A percentile compares a stretch with the other conserved stretches of the same genome.
phyloP scores from a whole-genome alignment of 2,113 vertebrate species.

The Phoenicopterus ruber region DNA sequence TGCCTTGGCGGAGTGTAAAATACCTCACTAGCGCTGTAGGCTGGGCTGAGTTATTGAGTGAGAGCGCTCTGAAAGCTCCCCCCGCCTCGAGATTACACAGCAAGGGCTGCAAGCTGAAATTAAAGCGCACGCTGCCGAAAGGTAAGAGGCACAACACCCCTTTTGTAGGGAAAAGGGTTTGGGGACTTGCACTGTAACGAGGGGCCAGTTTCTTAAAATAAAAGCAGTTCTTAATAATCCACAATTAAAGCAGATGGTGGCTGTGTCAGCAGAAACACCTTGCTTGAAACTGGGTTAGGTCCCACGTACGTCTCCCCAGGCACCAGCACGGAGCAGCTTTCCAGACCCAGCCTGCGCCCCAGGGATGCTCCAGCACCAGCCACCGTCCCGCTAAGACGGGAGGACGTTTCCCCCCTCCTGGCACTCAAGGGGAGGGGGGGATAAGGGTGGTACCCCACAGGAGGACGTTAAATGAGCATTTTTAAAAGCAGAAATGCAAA shows the following conservation, averaged over 20 bases:
- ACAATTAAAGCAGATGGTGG: neutral
- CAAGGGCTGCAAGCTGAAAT: neutral
- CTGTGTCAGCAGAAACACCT: neutral
- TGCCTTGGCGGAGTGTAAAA: constrained; percentile 36
- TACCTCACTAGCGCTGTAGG: neutral
- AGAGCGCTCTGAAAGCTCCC: neutral
- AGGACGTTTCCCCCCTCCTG: neutral
- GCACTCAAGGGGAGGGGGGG: too few species aligned
- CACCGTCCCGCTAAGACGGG: neutral
- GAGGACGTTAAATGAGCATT: neutral
- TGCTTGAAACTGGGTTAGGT: neutral
- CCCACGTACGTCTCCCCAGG: neutral
- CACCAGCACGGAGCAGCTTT: accelerated
- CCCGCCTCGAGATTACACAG: neutral
- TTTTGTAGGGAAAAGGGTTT: neutral
- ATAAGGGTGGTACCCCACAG: neutral
- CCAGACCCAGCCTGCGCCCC: neutral
- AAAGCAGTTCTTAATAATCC: neutral
- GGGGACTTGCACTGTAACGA: neutral
- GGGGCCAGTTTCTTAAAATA: neutral
- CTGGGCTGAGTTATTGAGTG: constrained; percentile 64
- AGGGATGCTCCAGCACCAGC: neutral
- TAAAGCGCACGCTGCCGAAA: neutral
- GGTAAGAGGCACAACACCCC: neutral
- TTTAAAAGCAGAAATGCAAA: neutral